phyloP scores from a whole-genome alignment of 2,888 invertebrate species.

The Cetonia aurata region DNA sequence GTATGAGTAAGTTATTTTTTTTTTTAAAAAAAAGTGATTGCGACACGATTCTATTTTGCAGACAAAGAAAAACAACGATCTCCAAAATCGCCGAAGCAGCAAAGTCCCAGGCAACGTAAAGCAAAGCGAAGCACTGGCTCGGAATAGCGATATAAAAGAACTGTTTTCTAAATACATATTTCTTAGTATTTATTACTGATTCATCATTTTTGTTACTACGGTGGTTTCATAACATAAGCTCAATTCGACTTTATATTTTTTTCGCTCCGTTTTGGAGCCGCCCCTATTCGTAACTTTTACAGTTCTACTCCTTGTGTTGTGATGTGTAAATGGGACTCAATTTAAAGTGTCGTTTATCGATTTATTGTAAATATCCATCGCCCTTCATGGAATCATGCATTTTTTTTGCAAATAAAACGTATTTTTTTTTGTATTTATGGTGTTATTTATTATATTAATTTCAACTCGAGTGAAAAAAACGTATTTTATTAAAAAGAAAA shows the following conservation, averaged over 20 bases:
- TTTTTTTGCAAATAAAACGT: constrained; percentile 44
- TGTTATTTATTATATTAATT: constrained; percentile 32
- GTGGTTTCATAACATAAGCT: constrained; percentile 39
- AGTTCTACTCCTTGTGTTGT: constrained; percentile 44
- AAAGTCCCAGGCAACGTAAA: constrained; percentile 83
- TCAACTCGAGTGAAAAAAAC: too few relatives aligned
- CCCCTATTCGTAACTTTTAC: constrained; percentile 39
- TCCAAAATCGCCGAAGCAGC: constrained; percentile 72
- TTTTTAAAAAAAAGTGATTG: constrained; percentile 4
- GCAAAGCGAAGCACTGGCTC: constrained; percentile 81
- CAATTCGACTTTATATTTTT: constrained; percentile 35
- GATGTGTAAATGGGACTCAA: constrained; percentile 36
- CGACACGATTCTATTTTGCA: constrained; percentile 47
- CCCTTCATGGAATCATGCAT: constrained; percentile 34
- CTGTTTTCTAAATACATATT: constrained; percentile 32
- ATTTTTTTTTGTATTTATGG: constrained; percentile 36
- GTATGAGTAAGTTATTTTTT: constrained; percentile 78
- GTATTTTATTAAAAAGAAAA: too few relatives aligned
- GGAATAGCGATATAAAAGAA: constrained; percentile 56
- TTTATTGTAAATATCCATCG: constrained; percentile 37
- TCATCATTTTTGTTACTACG: constrained; percentile 46
- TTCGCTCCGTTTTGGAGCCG: constrained; percentile 30
- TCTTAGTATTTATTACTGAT: constrained; percentile 44
- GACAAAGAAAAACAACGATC: constrained; percentile 72
- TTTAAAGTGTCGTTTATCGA: constrained; percentile 20